Evolutionary conservation across 1,140 invertebrate genomes (phyloP), one percentile per base, ranked within the genome.

Genomic region (Polyergus mexicanus): DNA sequence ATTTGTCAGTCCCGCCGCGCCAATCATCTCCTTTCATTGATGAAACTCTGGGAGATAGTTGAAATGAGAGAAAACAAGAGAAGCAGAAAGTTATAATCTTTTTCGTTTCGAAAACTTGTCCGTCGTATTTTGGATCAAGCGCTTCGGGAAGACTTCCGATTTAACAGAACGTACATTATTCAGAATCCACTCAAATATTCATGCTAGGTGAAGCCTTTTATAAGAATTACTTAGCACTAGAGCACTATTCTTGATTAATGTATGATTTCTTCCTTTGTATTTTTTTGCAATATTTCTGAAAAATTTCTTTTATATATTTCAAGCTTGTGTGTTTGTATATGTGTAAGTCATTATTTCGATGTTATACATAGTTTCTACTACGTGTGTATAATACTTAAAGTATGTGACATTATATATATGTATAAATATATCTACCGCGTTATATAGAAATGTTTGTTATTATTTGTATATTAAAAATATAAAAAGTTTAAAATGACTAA

Each of bases 1-100:
- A 90, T 90, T 90, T 84, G 89, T 89, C 89, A 89, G 84, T 85
- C 63, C 69, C 85, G 74, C 32, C 56, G 25, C 38, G 60, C 51
- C 51, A 85, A 85, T 69, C 63, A 85, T 89, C 76, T 66, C 47
- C 76, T 58, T 78, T 58, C 71, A 90, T 89, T 76, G 78, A 89
- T 74, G 71, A 62, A 35, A 58, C 32, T 69, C 11, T 54, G 11
- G 58, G 22, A 77, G 32, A 75, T 77, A 60, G 54, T 74, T 62
- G 10, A n/a, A 38, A 68, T 4, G 58, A 35, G 66, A 47, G 41
- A 35, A 54, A 80, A 68, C 19, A 19, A 25, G 54, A 56, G 51
- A 44, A 25, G 54, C 35, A 25, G 66, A 5, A 44, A 74, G 54
- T 83, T 83, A 83, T 83, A 90, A 90, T 90, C 89, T 90, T 83